Percentiles rank a stretch among this genome's conserved stretches.
phyloP scores from a whole-genome alignment of 2,113 vertebrate species.

The Piaya cayana region DNA sequence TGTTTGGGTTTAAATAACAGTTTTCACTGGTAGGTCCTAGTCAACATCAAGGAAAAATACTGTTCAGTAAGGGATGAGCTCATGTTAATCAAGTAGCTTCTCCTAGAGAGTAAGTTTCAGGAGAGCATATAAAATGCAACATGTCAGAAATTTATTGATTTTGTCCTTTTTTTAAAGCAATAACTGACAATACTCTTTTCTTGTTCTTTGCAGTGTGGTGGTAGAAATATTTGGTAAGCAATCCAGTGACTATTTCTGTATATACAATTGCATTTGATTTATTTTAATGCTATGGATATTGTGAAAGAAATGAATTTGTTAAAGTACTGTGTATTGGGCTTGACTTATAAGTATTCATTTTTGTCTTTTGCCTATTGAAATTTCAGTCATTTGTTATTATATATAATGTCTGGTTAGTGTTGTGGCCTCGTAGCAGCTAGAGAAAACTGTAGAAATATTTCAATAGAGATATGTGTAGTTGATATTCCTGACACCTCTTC shows the following conservation, averaged over 20 bases:
- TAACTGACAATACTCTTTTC: not conserved
- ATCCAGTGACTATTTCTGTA: not conserved
- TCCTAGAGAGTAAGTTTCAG: not conserved
- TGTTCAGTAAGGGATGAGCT: not conserved
- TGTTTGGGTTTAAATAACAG: not conserved
- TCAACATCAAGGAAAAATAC: not conserved
- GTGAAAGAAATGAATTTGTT: not conserved
- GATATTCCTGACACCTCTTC: not conserved
- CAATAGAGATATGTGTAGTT: not conserved
- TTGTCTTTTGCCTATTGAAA: not conserved
- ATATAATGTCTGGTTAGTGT: not conserved
- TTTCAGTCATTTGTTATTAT: not conserved
- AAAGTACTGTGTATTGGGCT: not conserved
- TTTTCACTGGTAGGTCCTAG: not conserved
- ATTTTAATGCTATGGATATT: not conserved
- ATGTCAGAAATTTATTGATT: not conserved
- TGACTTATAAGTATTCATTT: not conserved
- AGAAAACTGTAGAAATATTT: not conserved
- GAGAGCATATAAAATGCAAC: not conserved
- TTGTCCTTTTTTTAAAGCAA: not conserved
- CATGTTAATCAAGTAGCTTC: not conserved
- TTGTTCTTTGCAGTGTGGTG: not conserved
- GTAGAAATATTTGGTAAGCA: not conserved
- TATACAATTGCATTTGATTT: not conserved
- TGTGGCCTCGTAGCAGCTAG: not conserved